Percentiles rank a stretch among this genome's conserved stretches.
Evolutionary conservation across 2,797 vertebrate genomes (phyloP).

Genomic region (Diplodus sargus): DNA sequence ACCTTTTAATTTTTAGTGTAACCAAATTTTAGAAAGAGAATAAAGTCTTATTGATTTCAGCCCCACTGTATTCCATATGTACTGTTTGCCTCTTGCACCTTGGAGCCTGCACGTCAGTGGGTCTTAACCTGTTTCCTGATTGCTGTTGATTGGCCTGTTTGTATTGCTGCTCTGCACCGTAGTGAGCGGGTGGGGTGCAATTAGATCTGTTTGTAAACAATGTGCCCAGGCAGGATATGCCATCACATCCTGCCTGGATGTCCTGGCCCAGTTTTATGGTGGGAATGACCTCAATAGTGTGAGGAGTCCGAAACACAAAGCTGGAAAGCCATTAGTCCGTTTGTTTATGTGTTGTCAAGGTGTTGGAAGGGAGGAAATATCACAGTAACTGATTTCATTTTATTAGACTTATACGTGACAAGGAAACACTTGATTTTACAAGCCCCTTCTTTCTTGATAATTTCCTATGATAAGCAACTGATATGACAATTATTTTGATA

Average conservation of each 20-base stretch:
- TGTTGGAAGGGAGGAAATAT: conserved; percentile 10
- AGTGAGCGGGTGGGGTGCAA: conserved; percentile 49
- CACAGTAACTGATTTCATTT: conserved; percentile 4
- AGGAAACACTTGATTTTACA: background rate
- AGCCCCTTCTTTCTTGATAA: background rate
- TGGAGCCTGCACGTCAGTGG: conserved; percentile 34
- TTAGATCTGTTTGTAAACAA: conserved; percentile 77
- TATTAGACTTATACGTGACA: background rate
- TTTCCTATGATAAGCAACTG: background rate
- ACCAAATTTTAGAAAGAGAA: background rate
- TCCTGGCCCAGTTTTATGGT: conserved; percentile 67
- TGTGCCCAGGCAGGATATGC: conserved; percentile 74
- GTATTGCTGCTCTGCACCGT: conserved; percentile 33
- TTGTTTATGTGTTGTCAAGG: conserved; percentile 41
- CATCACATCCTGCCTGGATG: conserved; percentile 75
- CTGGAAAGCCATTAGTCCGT: conserved; percentile 2
- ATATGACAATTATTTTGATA: background rate
- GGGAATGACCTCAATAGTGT: conserved; percentile 64
- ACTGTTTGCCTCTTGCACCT: conserved; percentile 45
- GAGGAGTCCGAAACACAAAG: background rate
- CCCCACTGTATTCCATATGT: conserved; percentile 1
- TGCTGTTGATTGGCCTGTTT: conserved; percentile 61
- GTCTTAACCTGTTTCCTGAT: conserved; percentile 53
- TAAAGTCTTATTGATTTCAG: background rate
- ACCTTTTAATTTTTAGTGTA: background rate